Conservation (phyloP, 1,140 invertebrate genomes). For the Oreohelix idahoensis region DNA sequence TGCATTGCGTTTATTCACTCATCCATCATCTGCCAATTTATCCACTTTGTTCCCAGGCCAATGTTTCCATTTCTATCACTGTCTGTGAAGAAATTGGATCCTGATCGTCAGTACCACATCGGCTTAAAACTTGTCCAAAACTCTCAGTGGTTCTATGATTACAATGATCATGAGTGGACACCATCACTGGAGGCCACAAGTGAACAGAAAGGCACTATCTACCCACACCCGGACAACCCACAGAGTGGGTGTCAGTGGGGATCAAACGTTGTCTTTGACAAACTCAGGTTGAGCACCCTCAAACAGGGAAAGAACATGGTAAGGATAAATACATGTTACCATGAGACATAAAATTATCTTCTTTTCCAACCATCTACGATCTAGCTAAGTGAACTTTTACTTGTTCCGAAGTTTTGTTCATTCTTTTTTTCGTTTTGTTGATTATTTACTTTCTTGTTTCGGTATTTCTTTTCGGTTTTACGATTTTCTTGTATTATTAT, state of each 20-base stretch:
- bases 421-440: no score
- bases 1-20: no score
- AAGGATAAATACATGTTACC: neutral
- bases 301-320: constrained; percentile 20
- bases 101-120: neutral
- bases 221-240: constrained; percentile 24
- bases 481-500: no score
- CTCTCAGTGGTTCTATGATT: neutral
- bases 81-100: neutral
- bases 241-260: constrained; percentile 1
- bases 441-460: no score
- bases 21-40: neutral
- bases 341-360: no score
- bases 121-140: neutral
- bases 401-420: no score
- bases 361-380: no score
- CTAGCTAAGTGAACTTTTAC: no score
- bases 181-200: neutral
- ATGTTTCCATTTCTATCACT: constrained; percentile 25
- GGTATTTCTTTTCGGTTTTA: no score
- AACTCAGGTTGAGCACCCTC: neutral
- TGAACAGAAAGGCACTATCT: neutral
- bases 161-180: constrained; percentile 12
- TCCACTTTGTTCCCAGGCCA: neutral
- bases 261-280: constrained; percentile 1